phyloP scores from a whole-genome alignment of 2,113 vertebrate species.

The Sclerurus mexicanus region DNA sequence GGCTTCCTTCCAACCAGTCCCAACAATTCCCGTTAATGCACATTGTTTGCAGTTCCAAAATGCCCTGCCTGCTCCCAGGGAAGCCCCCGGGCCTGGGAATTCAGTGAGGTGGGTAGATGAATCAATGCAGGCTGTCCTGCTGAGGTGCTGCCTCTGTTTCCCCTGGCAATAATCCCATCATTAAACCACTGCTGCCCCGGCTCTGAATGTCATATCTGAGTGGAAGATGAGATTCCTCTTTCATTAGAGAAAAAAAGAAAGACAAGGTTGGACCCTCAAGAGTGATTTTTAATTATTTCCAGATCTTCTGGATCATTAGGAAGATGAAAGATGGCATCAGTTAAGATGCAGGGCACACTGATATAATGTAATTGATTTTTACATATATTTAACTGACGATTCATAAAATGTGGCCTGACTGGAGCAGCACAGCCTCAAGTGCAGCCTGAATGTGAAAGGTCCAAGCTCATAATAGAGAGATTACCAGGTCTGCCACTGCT shows the following conservation, averaged over 20 bases:
- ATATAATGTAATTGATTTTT: slow-evolving; percentile 73
- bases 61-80: neutral
- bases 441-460: neutral
- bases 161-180: neutral
- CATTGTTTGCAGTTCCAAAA: neutral
- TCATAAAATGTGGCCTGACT: slow-evolving; percentile 59
- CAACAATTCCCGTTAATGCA: neutral
- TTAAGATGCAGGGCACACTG: slow-evolving; percentile 58
- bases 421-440: slow-evolving; percentile 41
- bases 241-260: neutral
- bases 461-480: neutral
- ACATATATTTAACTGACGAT: slow-evolving; percentile 67
- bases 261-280: slow-evolving; percentile 60
- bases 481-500: neutral
- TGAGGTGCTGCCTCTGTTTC: neutral
- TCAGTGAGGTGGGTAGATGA: neutral
- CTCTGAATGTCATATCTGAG: neutral
- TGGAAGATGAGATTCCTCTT: neutral
- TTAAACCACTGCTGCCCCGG: neutral
- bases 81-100: neutral
- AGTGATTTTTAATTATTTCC: slow-evolving; percentile 78
- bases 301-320: slow-evolving; percentile 73
- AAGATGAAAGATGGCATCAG: slow-evolving; percentile 64
- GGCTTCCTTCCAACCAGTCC: neutral
- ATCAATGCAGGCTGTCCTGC: neutral